phyloP scores from a whole-genome alignment of 2,797 vertebrate genomes.

The Thripadectes ignobilis region DNA sequence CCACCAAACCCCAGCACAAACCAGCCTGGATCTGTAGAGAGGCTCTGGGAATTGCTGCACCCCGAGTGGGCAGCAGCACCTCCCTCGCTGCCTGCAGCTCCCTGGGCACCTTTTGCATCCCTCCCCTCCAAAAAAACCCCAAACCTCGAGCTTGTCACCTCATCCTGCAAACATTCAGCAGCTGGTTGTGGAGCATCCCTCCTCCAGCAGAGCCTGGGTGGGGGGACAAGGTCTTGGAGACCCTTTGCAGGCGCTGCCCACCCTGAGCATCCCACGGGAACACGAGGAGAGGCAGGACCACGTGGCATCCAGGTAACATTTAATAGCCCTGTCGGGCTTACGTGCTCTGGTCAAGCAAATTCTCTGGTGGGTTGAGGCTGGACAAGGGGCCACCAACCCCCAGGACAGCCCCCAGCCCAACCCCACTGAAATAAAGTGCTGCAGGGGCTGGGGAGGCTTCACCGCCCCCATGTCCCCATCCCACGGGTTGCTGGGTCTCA shows the following conservation, averaged over 20 bases:
- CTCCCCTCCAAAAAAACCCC: not conserved
- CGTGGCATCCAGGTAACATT: not conserved
- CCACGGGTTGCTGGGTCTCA: not conserved
- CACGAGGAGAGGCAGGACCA: not conserved
- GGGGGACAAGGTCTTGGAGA: not conserved
- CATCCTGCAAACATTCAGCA: not conserved
- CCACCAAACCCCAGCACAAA: not conserved
- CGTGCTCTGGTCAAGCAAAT: constrained; percentile 3
- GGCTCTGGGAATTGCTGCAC: not conserved
- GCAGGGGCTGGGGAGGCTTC: not conserved
- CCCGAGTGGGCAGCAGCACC: not conserved
- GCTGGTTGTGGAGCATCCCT: not conserved
- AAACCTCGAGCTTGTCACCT: not conserved
- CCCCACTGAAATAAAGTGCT: not conserved
- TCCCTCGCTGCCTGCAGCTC: accelerated
- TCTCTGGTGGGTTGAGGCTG: not conserved
- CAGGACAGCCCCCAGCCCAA: not conserved
- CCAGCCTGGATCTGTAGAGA: accelerated
- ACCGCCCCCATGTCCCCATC: accelerated
- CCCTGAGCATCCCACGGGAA: not conserved
- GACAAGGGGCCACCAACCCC: not conserved
- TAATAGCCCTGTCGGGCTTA: not conserved
- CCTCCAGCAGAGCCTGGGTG: not conserved
- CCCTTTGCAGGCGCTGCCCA: accelerated
- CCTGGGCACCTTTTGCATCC: not conserved